Evolutionary conservation across 2,113 vertebrate species (phyloP).

Genomic region (Toxotes jaculatrix): DNA sequence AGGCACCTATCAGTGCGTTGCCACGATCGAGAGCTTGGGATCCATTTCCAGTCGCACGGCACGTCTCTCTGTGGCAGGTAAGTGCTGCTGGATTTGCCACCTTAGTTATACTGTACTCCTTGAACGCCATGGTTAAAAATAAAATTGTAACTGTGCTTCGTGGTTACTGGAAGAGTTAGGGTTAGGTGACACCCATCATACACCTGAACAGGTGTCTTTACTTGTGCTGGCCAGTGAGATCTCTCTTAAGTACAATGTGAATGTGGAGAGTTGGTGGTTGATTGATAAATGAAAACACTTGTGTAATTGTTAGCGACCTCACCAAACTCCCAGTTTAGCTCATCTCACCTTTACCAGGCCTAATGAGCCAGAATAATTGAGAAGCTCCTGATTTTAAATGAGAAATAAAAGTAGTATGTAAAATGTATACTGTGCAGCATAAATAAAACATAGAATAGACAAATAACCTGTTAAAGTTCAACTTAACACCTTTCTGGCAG

Average conservation of each 20-base stretch:
- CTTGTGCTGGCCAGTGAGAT: not conserved
- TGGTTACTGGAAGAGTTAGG: not conserved
- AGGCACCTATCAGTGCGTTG: constrained; percentile 96
- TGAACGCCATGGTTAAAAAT: not conserved
- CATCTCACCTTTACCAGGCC: not conserved
- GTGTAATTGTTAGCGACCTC: not conserved
- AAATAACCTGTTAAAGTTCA: not conserved
- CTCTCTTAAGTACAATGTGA: not conserved
- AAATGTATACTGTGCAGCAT: not conserved
- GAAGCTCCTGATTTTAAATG: not conserved
- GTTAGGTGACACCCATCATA: not conserved
- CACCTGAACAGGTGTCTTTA: not conserved
- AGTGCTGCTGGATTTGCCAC: not conserved
- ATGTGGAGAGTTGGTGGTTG: not conserved
- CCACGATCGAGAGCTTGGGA: constrained; percentile 93
- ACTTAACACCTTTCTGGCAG: too few relatives aligned
- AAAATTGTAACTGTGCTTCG: not conserved
- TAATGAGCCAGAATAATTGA: not conserved
- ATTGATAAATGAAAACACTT: not conserved
- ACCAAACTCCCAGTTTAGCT: not conserved
- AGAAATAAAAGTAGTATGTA: not conserved
- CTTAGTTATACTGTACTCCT: not conserved
- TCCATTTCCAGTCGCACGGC: constrained; percentile 95
- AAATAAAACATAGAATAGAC: not conserved
- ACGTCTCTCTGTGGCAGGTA: constrained; percentile 92